Percentiles rank a stretch among this genome's conserved stretches.
Conservation (phyloP, 2,113 vertebrate species). For the Tetraodon nigroviridis region DNA sequence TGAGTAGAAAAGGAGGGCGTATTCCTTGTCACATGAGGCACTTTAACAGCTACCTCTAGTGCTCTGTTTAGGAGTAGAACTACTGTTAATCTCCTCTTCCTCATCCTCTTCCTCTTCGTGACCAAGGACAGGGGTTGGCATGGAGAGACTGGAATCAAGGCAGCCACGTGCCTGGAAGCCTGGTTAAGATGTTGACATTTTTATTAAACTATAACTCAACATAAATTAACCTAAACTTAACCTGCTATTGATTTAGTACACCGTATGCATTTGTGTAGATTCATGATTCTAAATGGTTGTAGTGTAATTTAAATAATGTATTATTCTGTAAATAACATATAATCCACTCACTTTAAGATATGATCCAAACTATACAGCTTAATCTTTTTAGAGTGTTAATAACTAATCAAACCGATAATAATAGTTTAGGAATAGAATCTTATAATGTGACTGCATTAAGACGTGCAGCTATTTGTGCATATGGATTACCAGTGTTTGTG, state of each 20-base stretch:
- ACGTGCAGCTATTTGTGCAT: not conserved
- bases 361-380: too few species aligned
- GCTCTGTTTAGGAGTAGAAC: constrained; percentile 56
- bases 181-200: not conserved
- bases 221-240: not conserved
- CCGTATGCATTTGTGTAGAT: too few species aligned
- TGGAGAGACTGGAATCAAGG: constrained; percentile 43
- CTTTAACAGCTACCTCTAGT: constrained; percentile 67
- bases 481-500: constrained; percentile 57
- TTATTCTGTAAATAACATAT: too few species aligned
- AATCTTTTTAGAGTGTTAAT: too few species aligned
- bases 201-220: not conserved
- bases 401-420: too few species aligned
- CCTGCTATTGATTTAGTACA: not conserved
- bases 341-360: too few species aligned
- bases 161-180: constrained; percentile 38
- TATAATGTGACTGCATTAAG: too few species aligned
- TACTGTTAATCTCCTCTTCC: constrained; percentile 67
- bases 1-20: constrained; percentile 10
- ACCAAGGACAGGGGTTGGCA: constrained; percentile 62
- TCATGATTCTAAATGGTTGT: too few species aligned
- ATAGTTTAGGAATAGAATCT: too few species aligned
- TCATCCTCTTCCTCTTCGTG: constrained; percentile 66
- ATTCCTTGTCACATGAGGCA: constrained; percentile 70
- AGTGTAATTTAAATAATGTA: too few species aligned